Conservation (phyloP, 2,797 vertebrate species). For the Chloroceryle amazona region DNA sequence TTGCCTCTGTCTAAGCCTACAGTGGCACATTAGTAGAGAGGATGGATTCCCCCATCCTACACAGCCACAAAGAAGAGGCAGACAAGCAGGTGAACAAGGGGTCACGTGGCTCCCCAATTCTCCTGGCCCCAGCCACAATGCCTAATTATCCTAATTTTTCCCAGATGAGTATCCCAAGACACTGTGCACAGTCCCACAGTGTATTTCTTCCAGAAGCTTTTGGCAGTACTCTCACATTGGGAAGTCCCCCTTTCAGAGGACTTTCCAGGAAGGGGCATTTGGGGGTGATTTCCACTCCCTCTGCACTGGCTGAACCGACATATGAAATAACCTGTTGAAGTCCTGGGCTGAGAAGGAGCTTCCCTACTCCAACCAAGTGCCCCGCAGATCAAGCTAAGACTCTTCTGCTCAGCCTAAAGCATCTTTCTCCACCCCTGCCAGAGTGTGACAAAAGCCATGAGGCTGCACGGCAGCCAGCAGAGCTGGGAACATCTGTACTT, state of each 20-base stretch:
- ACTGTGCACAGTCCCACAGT: not conserved
- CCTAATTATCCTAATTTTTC: slow-evolving; percentile 9
- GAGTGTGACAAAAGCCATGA: not conserved
- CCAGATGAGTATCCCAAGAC: slow-evolving; percentile 14
- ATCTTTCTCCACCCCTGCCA: not conserved
- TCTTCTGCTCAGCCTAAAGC: not conserved
- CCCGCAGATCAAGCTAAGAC: not conserved
- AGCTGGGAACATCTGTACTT: not conserved
- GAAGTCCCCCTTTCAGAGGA: slow-evolving; percentile 25
- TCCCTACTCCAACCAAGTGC: not conserved
- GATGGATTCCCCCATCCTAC: not conserved
- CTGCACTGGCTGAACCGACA: not conserved
- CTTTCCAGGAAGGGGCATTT: slow-evolving; percentile 32
- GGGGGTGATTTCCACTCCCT: slow-evolving; percentile 26
- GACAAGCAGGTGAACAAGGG: not conserved
- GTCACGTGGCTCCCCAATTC: not conserved
- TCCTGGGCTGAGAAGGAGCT: not conserved
- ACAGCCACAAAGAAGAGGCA: not conserved
- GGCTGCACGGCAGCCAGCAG: not conserved
- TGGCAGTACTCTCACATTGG: slow-evolving; percentile 6
- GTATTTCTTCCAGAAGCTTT: not conserved
- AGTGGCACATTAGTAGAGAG: not conserved
- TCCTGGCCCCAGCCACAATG: not conserved
- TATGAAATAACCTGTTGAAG: slow-evolving; percentile 5
- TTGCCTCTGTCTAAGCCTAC: not conserved